Evolutionary conservation across 2,797 vertebrate genomes (phyloP), one percentile per base, ranked within the genome.

Genomic region (Galaxias olidus): DNA sequence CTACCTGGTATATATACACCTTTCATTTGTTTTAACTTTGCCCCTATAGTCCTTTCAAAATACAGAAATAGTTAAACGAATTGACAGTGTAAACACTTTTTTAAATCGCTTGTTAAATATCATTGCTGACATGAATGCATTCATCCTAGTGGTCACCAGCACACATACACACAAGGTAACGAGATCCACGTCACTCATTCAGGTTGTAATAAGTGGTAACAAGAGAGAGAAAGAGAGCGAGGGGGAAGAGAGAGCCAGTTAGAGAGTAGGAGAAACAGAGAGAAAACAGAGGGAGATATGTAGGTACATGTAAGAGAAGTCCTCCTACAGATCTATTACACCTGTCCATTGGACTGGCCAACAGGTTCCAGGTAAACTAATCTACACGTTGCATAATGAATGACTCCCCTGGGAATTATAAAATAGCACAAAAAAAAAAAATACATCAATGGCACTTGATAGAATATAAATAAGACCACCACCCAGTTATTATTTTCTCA

Each of bases 381-480:
- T 79, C 79, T 69, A 59, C 59, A 47, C 12, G 5, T 46, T 91
- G 11, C 78, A 91, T 90, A 68, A 83, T 91, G 83, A 73, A 91
- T 87, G 69, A 89, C 74, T 92, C 87, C 86, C 88, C 48, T 76
- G 88, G 88, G 90, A 92, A 91, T 90, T 90, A 71, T 68, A 72
- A 11, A 47, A 4, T n/a, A 52, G 17, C 3, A 72, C 76, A 79
- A 83, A 80, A 82, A 75, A 79, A 66, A 73, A 61, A 48, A 41
- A 63, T 52, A 20, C 7, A 53, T 41, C 30, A 14, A 52, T 57
- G 44, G 13, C 18, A 51, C 14, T 13, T 10, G 19, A 66, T 47
- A 50, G 55, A 66, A 9, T 9, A 30, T 30, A 30, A 30, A 30
- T 30, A 30, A n/a, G 3, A 30, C 6, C 30, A 3, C 30, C 30